Base-by-base conservation (phyloP, 1,140 invertebrate species). In the Cotesia vestalis region DNA sequence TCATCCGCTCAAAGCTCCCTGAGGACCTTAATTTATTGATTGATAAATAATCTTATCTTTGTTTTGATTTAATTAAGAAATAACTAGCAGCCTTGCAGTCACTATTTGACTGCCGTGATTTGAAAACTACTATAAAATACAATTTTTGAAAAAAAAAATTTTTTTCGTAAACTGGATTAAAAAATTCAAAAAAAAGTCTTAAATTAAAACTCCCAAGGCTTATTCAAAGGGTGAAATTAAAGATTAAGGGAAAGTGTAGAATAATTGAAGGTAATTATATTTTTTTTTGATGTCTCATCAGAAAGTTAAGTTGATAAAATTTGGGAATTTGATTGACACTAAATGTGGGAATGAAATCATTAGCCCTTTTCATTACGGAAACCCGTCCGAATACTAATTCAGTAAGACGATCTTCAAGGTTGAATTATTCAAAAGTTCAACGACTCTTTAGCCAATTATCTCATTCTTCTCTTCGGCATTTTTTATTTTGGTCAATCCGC, bases 351-450 rank as follows among this genome's bases (percentile, higher is more conserved):
- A 34, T 62, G 27, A 40, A 62, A 62, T 62, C 35, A 62, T 62
- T 38, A 12, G 35, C 27, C 12, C 60, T 34, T 36, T 36, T 62
- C 60, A 62, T 62, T 62, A 62, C 14, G 9, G 12, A 36, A 62
- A 38, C 14, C 60, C 14, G 60, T 62, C 35, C 27, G 35, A 62
- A 62, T 62, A 62, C 34, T 62, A 62, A 62, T 62, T 62, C 35
- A 12, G 34, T 36, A 62, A n/a, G 27, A 62, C 35, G 3, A 36
- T 36, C 9, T 38, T n/a, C 34, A 34, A 38, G 11, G 12, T 36
- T 62, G 60, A 62, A 62, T 62, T 62, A 62, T 40, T 62, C 60
- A 62, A 62, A n/a, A 62, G 60, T 14, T 38, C 35, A 12, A 36
- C 34, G 11, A 34, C 9, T 60, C 5, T 17, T 34, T 60, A 12